Evolutionary conservation across 2,113 vertebrate species (phyloP), one percentile per base, ranked within the genome.

Genomic region (Corynorhinus townsendii): DNA sequence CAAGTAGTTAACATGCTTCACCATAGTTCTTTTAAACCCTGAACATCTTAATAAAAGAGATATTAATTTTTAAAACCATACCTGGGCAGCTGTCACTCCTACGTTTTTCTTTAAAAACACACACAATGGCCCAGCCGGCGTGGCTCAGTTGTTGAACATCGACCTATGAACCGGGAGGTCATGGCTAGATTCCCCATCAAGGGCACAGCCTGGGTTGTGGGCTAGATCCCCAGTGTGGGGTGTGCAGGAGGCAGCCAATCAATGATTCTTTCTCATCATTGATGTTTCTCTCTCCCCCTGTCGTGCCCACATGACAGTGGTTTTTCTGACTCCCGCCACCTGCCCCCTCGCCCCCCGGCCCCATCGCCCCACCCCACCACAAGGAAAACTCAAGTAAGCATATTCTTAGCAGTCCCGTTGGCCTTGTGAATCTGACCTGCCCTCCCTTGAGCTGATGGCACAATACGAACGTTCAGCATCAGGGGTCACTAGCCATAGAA

Each of bases 11-110:
- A 62, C 11, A 69, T 43, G 40, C 33, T 88, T 96, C 1, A 26
- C 59, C 77, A 45, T 75, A 66, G 24, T 54, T 88, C 62, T 93
- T 89, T 95, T 16, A 90, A 90, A 92, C 45, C 17, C 8, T 75
- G 16, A 56, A 40, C 5, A 88, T 19, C 89, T 73, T 96, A 95
- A 77, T 94, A 93, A 96, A 95, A 94, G 5, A 87, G 22, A 45
- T 35, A 54, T 15, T 81, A 86, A 66, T 94, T 79, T 88, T 56
- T 28, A 15, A 84, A 94, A 75, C 2, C 43, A 81, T 35, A 75
- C 8, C 22, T 49, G 16, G 40, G 80, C 85, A 95, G 84, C 19
- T 94, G 92, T 91, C 16, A 77, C 38, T 40, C 5, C n/a, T 93
- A 56, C 35, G 71, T 52, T 93, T 94, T 90, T 35, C 62, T 80